phyloP scores from a whole-genome alignment of 2,888 invertebrate species.

The Spodoptera exigua region DNA sequence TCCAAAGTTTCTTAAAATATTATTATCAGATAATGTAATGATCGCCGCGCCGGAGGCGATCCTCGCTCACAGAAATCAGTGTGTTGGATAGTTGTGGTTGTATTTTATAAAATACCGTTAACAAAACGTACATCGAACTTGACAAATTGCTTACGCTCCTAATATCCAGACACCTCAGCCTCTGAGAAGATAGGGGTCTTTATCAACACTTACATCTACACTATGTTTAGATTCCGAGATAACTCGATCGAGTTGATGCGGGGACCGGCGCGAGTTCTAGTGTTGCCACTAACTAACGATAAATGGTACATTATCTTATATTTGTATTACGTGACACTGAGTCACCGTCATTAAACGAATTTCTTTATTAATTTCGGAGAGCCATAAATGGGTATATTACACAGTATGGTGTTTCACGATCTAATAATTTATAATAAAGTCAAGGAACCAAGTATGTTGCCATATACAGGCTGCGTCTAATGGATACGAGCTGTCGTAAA shows the following conservation, averaged over 20 bases:
- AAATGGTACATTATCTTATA: constrained; percentile 56
- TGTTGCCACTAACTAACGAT: constrained; percentile 67
- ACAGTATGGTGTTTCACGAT: constrained; percentile 65
- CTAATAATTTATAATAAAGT: constrained; percentile 72
- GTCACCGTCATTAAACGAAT: constrained; percentile 45
- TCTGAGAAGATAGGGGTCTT: constrained; percentile 75
- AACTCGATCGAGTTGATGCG: constrained; percentile 81
- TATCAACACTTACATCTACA: constrained; percentile 81
- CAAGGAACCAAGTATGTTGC: constrained; percentile 63
- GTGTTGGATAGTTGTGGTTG: constrained; percentile 55
- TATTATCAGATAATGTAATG: constrained; percentile 60
- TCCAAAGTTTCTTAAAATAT: constrained; percentile 33
- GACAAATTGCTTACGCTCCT: constrained; percentile 88
- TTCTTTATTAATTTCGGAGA: constrained; percentile 62
- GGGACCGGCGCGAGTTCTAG: constrained; percentile 64
- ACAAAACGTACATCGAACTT: constrained; percentile 82
- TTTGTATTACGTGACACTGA: constrained; percentile 47
- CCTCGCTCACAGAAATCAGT: constrained; percentile 63
- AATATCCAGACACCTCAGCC: constrained; percentile 85
- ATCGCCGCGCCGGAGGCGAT: constrained; percentile 59
- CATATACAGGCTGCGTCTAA: constrained; percentile 65
- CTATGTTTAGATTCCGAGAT: constrained; percentile 83
- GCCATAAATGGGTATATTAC: constrained; percentile 59
- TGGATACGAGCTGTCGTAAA: constrained; percentile 71
- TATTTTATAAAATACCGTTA: constrained; percentile 76